Evolutionary conservation across 2,113 vertebrate genomes (phyloP).

Genomic region (Fukomys damarensis): DNA sequence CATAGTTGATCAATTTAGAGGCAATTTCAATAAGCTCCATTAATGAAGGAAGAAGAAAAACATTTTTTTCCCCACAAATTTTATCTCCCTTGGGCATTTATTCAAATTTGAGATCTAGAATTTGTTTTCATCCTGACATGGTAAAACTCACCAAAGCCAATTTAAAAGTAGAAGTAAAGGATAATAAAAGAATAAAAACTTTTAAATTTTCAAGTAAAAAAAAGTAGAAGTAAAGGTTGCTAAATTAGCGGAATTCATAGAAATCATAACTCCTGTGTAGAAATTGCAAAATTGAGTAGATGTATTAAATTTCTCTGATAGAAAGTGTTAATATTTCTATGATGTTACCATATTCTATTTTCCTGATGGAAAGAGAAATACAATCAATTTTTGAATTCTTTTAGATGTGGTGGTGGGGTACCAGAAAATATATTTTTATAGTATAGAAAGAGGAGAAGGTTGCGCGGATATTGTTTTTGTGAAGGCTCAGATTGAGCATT

Average conservation of each 20-base stretch:
- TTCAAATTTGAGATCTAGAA: constrained; percentile 14
- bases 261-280: neutral
- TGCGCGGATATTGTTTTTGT: neutral
- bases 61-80: neutral
- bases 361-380: neutral
- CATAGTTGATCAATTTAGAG: neutral
- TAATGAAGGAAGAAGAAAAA: neutral
- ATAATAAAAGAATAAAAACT: too few species aligned
- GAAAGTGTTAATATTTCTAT: constrained; percentile 6
- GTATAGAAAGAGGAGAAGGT: neutral
- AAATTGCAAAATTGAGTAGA: neutral
- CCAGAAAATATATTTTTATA: neutral
- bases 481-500: neutral
- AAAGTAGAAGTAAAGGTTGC: constrained; percentile 38
- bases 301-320: neutral
- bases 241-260: neutral
- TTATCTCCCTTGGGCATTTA: neutral
- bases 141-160: neutral
- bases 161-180: constrained; percentile 39
- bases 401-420: neutral
- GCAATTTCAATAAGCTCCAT: neutral
- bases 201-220: too few species aligned
- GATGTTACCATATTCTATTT: neutral
- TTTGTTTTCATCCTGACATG: neutral
- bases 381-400: neutral